These are phyloP conservation scores for Amphiprion ocellaris DNA, from an alignment of 2,113 vertebrate genomes.

Conservation along the genomic window DNA sequence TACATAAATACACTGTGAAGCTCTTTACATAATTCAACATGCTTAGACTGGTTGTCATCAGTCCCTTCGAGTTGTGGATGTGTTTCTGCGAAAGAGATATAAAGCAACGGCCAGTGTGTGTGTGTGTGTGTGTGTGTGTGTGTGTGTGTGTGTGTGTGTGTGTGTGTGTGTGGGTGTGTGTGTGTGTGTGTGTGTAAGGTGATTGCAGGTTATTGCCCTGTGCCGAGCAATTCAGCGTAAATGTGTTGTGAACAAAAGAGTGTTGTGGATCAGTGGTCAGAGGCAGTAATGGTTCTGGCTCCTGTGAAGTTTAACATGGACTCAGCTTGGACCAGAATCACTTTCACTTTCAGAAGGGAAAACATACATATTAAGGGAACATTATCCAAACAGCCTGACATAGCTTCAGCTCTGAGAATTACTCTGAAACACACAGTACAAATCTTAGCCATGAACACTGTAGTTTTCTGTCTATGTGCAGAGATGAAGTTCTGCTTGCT, in stretches of 20 bases:
- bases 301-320: neutral
- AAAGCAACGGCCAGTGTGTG: neutral
- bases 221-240: constrained; percentile 21
- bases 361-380: constrained; percentile 11
- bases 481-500: too few species aligned
- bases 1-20: neutral
- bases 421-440: neutral
- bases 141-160: constrained; percentile 1
- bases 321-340: too few species aligned
- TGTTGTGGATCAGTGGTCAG: constrained; percentile 37
- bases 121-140: neutral
- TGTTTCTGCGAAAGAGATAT: neutral
- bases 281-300: constrained; percentile 28
- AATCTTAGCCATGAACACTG: too few species aligned
- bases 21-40: neutral
- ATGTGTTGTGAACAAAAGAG: constrained; percentile 36
- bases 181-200: neutral
- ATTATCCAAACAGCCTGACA: constrained; percentile 12
- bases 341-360: neutral
- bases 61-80: neutral
- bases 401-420: neutral
- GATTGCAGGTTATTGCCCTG: constrained; percentile 16
- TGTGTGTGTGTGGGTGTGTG: neutral
- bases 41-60: neutral
- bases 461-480: too few species aligned